phyloP scores from a whole-genome alignment of 2,113 vertebrate genomes.

The Nipponia nippon region DNA sequence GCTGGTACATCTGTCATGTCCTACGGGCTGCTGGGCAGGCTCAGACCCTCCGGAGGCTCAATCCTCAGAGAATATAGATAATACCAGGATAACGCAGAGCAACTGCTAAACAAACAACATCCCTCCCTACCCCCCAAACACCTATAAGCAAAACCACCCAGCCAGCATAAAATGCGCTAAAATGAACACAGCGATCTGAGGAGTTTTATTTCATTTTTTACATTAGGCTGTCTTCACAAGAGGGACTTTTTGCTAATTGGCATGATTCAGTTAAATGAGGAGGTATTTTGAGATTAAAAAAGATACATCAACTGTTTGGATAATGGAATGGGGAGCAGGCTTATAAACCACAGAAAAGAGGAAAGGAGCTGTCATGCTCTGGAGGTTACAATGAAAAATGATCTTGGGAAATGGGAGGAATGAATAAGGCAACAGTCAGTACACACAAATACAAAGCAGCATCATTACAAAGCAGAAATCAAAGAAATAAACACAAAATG shows the following conservation, averaged over 20 bases:
- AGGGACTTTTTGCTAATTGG: not conserved
- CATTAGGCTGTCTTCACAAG: not conserved
- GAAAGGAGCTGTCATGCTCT: constrained; percentile 5
- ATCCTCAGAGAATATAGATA: not conserved
- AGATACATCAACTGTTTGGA: not conserved
- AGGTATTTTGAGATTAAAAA: constrained; percentile 17
- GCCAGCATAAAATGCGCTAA: not conserved
- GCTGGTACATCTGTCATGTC: not conserved
- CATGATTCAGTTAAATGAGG: not conserved
- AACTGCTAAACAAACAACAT: not conserved
- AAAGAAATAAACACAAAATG: constrained; percentile 33
- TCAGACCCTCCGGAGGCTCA: not conserved
- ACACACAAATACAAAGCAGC: constrained; percentile 10
- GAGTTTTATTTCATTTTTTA: not conserved
- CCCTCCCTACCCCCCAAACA: not conserved
- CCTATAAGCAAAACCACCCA: not conserved
- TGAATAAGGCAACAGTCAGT: constrained; percentile 16
- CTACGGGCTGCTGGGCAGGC: not conserved
- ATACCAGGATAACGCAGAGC: not conserved
- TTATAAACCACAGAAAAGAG: not conserved
- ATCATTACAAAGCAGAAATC: constrained; percentile 31
- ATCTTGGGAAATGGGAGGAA: constrained; percentile 31
- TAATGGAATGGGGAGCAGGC: not conserved
- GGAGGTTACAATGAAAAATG: constrained; percentile 35
- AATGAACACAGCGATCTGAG: not conserved